Base-by-base conservation (phyloP, 2,888 invertebrate genomes). In the Magallana nippona region DNA sequence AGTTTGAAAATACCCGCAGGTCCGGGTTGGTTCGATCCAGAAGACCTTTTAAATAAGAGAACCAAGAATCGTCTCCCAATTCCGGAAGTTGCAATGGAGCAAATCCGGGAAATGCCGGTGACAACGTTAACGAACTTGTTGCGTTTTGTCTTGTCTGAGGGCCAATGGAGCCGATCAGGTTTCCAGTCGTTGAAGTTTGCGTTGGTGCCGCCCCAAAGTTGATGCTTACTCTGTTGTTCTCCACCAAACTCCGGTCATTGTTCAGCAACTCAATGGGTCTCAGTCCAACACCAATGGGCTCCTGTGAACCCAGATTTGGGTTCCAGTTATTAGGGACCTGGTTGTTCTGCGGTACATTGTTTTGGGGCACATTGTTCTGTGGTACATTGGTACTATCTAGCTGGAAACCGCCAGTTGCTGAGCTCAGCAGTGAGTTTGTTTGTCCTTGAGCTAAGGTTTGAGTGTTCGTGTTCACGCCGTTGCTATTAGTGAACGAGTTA, bases 101-200 rank as follows among this genome's bases (percentile, higher is more conserved):
- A 17, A 82, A 71, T n/a, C 82, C 82, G 32, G 82, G 82, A 71
- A 82, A 82, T 3, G 82, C 82, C 44, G 82, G 71, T 60, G 63
- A 32, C n/a, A 82, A 82, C 17, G 56, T 63, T n/a, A 82, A 15
- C 15, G 79, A 17, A 13, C 15, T 22, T 15, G 79, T 27, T 22
- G 79, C 11, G 57, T 57, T 79, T 13, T 79, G 56, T 57, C 10
- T 11, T 79, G 79, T 56, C 17, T 79, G 79, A 22, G 55, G 57
- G 22, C 27, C 19, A 27, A 11, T 56, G 22, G 22, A 27, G 17
- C 79, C 27, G 22, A 8, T n/a, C 2, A 56, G 19, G 57, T 22
- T 79, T 17, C 17, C 71, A 27, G 71, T 71, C 13, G n/a, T 55
- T 79, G 57, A 57, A 17, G 17, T 56, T 11, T 11, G 56, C 22